Conservation (phyloP, 2,888 invertebrate genomes). For the Metopia argyrocephala region DNA sequence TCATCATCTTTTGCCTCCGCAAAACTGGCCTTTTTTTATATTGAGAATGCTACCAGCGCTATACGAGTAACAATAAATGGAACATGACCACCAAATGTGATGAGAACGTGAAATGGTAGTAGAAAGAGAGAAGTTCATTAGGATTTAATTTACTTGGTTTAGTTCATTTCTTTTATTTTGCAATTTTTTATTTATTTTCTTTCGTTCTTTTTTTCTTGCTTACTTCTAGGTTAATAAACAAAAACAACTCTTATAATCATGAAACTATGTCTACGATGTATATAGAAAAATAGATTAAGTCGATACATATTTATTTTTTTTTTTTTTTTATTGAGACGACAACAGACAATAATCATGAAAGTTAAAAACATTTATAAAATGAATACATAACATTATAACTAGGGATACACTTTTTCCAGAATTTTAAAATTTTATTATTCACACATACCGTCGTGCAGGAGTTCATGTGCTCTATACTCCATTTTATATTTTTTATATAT, state of each 20-base stretch:
- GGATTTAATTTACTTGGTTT: conserved; percentile 11
- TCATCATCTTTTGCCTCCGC: not conserved
- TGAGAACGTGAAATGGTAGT: not conserved
- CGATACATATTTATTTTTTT: not conserved
- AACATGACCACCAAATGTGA: not conserved
- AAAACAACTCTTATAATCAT: not conserved
- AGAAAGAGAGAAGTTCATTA: conserved; percentile 2
- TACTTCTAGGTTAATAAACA: conserved; percentile 8
- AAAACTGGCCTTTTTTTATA: not conserved
- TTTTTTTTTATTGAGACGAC: not conserved
- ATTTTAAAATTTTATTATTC: no score
- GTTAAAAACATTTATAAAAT: no score
- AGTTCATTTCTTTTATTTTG: not conserved
- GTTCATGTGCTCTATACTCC: no score
- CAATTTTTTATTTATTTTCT: not conserved
- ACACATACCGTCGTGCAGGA: no score
- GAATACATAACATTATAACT: no score
- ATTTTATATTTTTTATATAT: no score
- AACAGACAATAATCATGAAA: no score
- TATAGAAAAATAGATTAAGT: conserved; percentile 1
- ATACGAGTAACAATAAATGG: not conserved
- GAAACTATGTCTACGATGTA: not conserved
- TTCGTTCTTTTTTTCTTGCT: not conserved
- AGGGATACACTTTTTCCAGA: no score
- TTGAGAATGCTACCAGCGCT: not conserved